Percentiles rank a stretch among this genome's conserved stretches.
phyloP scores from a whole-genome alignment of 2,888 invertebrate genomes.

The Caenorhabditis uteleia region DNA sequence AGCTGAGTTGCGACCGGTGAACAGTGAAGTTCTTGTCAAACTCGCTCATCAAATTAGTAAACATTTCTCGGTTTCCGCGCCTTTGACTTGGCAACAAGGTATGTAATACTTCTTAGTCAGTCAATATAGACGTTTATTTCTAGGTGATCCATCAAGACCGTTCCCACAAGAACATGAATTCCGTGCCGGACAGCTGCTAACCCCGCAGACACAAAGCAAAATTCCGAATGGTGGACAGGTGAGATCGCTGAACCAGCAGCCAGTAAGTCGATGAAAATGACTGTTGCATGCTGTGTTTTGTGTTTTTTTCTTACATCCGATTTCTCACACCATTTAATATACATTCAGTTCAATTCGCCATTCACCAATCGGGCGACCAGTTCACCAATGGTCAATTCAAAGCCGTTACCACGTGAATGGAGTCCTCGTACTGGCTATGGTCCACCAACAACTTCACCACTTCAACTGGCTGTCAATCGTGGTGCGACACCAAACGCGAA shows the following conservation, averaged over 20 bases:
- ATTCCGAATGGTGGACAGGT: too few relatives aligned
- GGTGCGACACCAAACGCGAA: constrained; percentile 21
- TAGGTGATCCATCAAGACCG: constrained; percentile 63
- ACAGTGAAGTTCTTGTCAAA: constrained; percentile 61
- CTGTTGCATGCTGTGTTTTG: not conserved
- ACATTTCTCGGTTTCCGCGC: constrained; percentile 60
- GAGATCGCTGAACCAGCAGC: not conserved
- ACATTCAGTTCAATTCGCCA: constrained; percentile 12
- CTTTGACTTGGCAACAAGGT: constrained; percentile 60
- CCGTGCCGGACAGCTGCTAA: constrained; percentile 31
- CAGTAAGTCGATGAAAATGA: not conserved
- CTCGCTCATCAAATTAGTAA: constrained; percentile 62
- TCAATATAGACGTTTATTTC: constrained; percentile 3
- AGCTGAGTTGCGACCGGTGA: constrained; percentile 52
- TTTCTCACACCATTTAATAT: not conserved
- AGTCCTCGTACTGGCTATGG: constrained; percentile 38
- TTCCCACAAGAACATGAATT: constrained; percentile 67
- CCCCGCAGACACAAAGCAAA: constrained; percentile 21
- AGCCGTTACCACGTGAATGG: too few relatives aligned
- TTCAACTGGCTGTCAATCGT: constrained; percentile 7
- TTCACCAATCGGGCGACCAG: not conserved
- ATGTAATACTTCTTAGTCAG: not conserved
- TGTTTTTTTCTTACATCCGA: not conserved
- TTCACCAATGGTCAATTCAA: constrained; percentile 6
- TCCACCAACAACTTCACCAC: constrained; percentile 7